Conservation (phyloP, 2,113 vertebrate species). For the Daphoenositta chrysoptera region DNA sequence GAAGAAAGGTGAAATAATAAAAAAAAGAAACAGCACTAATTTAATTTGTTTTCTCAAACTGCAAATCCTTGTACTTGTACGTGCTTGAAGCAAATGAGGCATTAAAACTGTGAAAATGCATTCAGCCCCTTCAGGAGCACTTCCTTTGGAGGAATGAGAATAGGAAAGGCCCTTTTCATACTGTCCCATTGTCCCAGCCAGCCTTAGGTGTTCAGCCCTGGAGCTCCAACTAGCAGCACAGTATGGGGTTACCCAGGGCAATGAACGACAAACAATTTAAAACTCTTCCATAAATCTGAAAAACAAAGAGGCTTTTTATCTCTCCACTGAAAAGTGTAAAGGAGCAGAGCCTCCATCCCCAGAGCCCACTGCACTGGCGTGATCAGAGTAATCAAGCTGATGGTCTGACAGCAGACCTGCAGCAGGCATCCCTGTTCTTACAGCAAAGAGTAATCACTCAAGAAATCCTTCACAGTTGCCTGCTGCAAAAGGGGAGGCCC, state of each 20-base stretch:
- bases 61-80: not conserved
- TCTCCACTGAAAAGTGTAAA: not conserved
- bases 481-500: not conserved
- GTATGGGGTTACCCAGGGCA: not conserved
- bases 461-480: not conserved
- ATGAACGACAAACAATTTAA: not conserved
- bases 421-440: not conserved
- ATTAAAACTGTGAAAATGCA: not conserved
- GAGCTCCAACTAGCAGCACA: not conserved
- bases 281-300: constrained; percentile 50
- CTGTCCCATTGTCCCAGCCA: not conserved
- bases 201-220: not conserved
- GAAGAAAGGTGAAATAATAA: not conserved
- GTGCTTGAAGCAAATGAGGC: constrained; percentile 20
- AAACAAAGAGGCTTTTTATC: constrained; percentile 41
- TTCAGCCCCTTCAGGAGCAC: not conserved
- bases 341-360: not conserved
- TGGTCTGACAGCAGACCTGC: not conserved
- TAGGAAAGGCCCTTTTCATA: not conserved
- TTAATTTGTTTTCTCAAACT: constrained; percentile 58
- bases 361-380: not conserved
- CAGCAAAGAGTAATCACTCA: not conserved
- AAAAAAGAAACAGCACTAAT: not conserved
- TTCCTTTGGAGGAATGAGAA: not conserved
- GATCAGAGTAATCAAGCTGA: constrained; percentile 13